These are phyloP conservation scores for Zaprionus inermis DNA, from an alignment of 1,140 invertebrate species.

Conservation along the genomic window DNA sequence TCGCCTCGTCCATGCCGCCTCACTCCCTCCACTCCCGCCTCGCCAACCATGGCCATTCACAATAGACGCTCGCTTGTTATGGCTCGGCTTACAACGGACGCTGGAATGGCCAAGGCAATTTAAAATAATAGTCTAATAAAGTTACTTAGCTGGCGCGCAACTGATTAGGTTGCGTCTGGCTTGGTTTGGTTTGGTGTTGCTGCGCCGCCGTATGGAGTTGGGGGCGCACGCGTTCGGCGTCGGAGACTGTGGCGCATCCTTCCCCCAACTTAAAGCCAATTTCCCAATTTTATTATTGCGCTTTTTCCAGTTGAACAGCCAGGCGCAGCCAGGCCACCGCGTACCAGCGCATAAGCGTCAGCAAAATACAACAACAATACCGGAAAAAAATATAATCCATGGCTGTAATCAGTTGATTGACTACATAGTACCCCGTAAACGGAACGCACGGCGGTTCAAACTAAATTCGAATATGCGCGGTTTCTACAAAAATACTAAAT, in stretches of 20 bases:
- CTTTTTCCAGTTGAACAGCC: conserved; percentile 68
- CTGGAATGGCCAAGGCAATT: conserved; percentile 54
- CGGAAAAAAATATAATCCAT: conserved; percentile 19
- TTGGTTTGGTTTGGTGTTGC: conserved; percentile 12
- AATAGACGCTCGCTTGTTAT: conserved; percentile 6
- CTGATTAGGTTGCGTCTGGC: conserved; percentile 63
- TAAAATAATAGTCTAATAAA: conserved; percentile 80
- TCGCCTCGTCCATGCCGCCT: too few relatives aligned
- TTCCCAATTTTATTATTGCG: conserved; percentile 80
- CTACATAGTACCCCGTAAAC: conserved; percentile 15
- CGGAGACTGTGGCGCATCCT: conserved; percentile 34
- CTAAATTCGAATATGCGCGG: too few relatives aligned
- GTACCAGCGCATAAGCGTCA: conserved; percentile 23
- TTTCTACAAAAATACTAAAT: too few relatives aligned
- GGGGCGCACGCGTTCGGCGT: neutral
- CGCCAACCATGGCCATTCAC: neutral
- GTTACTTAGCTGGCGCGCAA: conserved; percentile 76
- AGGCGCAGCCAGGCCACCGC: conserved; percentile 15
- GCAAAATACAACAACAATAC: conserved; percentile 20
- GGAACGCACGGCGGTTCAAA: too few relatives aligned
- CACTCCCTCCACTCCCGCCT: neutral
- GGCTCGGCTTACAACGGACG: conserved; percentile 29
- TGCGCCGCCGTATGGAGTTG: neutral
- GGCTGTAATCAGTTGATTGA: neutral
- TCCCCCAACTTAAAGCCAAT: conserved; percentile 72